Evolutionary conservation across 2,113 vertebrate species (phyloP).

Genomic region (Onychostruthus taczanowskii): DNA sequence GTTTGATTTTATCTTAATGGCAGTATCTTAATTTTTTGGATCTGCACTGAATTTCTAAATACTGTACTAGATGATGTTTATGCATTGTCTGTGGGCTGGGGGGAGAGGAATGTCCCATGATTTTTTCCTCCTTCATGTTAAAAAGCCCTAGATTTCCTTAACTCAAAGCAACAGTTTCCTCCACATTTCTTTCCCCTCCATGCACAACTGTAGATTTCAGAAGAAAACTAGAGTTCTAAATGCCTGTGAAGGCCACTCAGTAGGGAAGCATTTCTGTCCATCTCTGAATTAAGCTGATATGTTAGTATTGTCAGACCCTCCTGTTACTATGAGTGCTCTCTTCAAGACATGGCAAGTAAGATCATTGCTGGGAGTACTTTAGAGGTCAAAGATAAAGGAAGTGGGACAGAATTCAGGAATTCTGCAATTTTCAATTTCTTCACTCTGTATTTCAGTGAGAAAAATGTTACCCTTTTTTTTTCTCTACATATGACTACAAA

Average conservation of each 20-base stretch:
- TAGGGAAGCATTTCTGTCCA: not conserved
- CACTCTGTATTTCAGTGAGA: not conserved
- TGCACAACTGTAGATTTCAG: not conserved
- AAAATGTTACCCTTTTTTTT: not conserved
- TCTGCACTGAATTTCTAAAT: not conserved
- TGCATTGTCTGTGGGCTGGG: not conserved
- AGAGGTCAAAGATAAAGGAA: not conserved
- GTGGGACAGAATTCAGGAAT: not conserved
- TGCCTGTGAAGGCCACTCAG: not conserved
- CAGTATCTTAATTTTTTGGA: not conserved
- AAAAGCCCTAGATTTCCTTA: not conserved
- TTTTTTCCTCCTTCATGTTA: not conserved
- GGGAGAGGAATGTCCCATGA: not conserved
- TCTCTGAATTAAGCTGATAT: not conserved
- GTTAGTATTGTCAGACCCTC: not conserved
- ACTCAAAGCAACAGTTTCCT: not conserved
- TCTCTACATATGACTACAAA: not conserved
- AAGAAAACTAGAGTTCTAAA: not conserved
- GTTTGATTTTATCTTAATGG: not conserved
- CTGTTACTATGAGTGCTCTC: not conserved
- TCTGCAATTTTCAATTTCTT: not conserved
- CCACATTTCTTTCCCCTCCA: not conserved
- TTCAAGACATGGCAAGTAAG: not conserved
- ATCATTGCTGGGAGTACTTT: not conserved
- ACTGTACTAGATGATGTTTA: not conserved